Percentiles rank a stretch among this genome's conserved stretches.
phyloP scores from a whole-genome alignment of 2,113 vertebrate genomes.

The Thamnophis sirtalis region DNA sequence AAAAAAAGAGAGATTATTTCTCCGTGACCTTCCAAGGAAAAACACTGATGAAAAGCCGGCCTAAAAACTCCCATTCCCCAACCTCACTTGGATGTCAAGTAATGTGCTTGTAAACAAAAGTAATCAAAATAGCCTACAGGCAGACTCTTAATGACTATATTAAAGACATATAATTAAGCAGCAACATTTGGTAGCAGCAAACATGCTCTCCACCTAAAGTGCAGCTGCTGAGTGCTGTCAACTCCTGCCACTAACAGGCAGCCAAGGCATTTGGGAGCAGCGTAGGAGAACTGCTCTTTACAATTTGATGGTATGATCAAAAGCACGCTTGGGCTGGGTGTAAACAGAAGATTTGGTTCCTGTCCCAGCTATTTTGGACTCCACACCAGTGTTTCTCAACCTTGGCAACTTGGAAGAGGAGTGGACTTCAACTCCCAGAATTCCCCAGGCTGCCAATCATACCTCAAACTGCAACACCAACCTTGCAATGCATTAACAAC shows the following conservation, averaged over 20 bases:
- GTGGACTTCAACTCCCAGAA: not conserved
- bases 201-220: fast-evolving
- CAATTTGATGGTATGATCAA: not conserved
- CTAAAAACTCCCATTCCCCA: not conserved
- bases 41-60: not conserved
- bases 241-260: slow-evolving; percentile 1
- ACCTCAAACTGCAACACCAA: not conserved
- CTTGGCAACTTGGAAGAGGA: not conserved
- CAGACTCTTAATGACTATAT: slow-evolving; percentile 24
- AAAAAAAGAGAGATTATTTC: not conserved
- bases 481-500: not conserved
- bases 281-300: fast-evolving
- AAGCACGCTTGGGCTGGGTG: fast-evolving
- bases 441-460: not conserved
- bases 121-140: slow-evolving; percentile 32
- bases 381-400: not conserved
- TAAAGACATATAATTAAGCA: not conserved
- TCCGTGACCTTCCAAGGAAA: not conserved
- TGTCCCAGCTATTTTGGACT: not conserved
- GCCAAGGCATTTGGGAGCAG: fast-evolving
- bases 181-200: slow-evolving; percentile 10
- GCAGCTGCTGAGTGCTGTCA: slow-evolving; percentile 20
- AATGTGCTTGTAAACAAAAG: not conserved
- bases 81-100: not conserved
- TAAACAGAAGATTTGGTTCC: not conserved